Evolutionary conservation across 2,888 invertebrate species (phyloP).

Genomic region (Marronus borbonicus): DNA sequence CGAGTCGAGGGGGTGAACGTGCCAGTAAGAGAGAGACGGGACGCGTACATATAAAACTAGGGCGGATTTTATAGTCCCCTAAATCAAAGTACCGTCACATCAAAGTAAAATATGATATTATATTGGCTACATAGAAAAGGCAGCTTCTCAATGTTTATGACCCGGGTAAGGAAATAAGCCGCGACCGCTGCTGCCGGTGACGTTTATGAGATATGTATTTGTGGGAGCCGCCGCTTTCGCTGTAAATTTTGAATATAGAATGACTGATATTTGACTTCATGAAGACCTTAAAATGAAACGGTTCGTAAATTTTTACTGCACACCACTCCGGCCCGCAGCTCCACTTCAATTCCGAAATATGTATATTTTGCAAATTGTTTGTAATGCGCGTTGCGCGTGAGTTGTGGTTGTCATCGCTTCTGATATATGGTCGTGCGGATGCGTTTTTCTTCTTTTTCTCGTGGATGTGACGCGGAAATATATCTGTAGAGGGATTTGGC

Average conservation of each 20-base stretch:
- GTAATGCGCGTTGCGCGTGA: slow-evolving; percentile 33
- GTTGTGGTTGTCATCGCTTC: slow-evolving; percentile 31
- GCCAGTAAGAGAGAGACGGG: neutral
- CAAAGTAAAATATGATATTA: slow-evolving; percentile 69
- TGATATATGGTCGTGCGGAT: neutral
- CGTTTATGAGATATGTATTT: slow-evolving; percentile 70
- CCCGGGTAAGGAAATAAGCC: slow-evolving; percentile 65
- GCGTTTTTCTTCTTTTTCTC: slow-evolving; percentile 15
- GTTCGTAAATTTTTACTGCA: slow-evolving; percentile 52
- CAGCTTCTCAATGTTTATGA: slow-evolving; percentile 68
- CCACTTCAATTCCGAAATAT: slow-evolving; percentile 35
- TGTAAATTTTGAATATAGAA: slow-evolving; percentile 59
- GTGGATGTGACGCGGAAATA: slow-evolving; percentile 2
- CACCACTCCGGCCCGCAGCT: neutral
- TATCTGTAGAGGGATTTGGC: neutral
- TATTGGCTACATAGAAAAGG: slow-evolving; percentile 68
- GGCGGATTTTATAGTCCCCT: slow-evolving; percentile 67
- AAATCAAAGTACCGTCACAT: slow-evolving; percentile 69
- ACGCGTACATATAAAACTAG: slow-evolving; percentile 58
- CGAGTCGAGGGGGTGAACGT: neutral
- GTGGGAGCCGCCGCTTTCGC: slow-evolving; percentile 56
- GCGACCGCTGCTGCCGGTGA: slow-evolving; percentile 63
- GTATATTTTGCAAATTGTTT: slow-evolving; percentile 48
- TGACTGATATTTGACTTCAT: slow-evolving; percentile 55
- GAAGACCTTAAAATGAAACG: slow-evolving; percentile 54